Conservation (phyloP, 2,888 invertebrate species). For the Nemurella pictetii region DNA sequence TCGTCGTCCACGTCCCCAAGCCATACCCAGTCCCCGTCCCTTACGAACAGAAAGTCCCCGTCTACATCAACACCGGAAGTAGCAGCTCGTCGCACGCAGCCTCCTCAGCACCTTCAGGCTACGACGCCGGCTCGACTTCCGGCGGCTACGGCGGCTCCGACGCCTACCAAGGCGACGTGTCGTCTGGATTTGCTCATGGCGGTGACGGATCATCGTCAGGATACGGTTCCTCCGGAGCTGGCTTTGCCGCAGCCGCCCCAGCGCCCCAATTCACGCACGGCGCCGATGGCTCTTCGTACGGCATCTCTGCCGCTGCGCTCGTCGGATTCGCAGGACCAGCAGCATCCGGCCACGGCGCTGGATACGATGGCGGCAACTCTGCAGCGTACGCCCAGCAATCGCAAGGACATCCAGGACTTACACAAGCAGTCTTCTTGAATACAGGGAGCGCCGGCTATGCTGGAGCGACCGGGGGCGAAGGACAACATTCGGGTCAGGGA, state of each 20-base stretch:
- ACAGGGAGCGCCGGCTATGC: background rate
- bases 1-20: constrained; percentile 44
- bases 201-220: background rate
- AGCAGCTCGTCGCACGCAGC: background rate
- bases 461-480: background rate
- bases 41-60: background rate
- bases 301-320: background rate
- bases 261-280: background rate
- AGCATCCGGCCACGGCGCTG: background rate
- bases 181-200: background rate
- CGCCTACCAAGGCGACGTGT: background rate
- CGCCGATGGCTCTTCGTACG: background rate
- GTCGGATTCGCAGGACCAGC: background rate
- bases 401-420: constrained; percentile 7
- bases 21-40: constrained; percentile 49
- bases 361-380: background rate
- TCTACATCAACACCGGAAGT: background rate
- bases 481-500: background rate
- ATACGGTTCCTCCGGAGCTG: background rate
- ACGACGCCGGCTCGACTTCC: background rate
- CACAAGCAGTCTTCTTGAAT: constrained; percentile 8
- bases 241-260: background rate
- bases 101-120: background rate
- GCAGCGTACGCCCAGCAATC: background rate
- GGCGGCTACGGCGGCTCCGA: background rate